phyloP scores from a whole-genome alignment of 2,888 invertebrate genomes.

The Gari tellinella region DNA sequence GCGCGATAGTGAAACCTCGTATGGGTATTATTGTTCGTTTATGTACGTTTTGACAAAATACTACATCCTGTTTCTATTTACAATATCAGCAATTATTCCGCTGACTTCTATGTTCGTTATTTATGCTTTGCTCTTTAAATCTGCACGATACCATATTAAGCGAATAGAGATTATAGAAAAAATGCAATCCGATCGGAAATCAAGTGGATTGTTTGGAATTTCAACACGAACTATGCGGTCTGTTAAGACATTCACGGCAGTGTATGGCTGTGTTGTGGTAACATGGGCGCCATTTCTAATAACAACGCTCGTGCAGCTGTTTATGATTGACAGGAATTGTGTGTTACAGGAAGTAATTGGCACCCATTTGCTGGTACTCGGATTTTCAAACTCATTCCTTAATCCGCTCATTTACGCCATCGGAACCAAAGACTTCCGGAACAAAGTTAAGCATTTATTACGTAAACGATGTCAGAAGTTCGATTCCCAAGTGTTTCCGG shows the following conservation, averaged over 20 bases:
- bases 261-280: constrained; percentile 68
- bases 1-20: constrained; percentile 52
- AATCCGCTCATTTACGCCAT: constrained; percentile 78
- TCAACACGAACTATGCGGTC: constrained; percentile 65
- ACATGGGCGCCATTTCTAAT: constrained; percentile 73
- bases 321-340: constrained; percentile 50
- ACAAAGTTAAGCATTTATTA: constrained; percentile 52
- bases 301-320: constrained; percentile 58
- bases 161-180: constrained; percentile 67
- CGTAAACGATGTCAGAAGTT: constrained; percentile 17
- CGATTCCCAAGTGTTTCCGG: too few relatives aligned
- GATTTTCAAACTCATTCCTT: constrained; percentile 76
- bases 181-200: constrained; percentile 42
- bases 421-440: constrained; percentile 71
- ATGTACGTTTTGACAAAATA: constrained; percentile 62
- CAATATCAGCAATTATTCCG: constrained; percentile 60
- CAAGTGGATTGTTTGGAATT: constrained; percentile 57
- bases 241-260: constrained; percentile 65
- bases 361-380: constrained; percentile 72
- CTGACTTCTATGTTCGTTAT: constrained; percentile 63
- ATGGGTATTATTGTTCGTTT: constrained; percentile 69
- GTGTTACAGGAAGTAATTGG: constrained; percentile 67
- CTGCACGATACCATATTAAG: constrained; percentile 68
- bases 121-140: constrained; percentile 64
- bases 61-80: constrained; percentile 66